A percentile compares a stretch with the other conserved stretches of the same genome.
These are phyloP conservation scores for Sipha maydis DNA, from an alignment of 2,888 invertebrate genomes.

Conservation along the genomic window DNA sequence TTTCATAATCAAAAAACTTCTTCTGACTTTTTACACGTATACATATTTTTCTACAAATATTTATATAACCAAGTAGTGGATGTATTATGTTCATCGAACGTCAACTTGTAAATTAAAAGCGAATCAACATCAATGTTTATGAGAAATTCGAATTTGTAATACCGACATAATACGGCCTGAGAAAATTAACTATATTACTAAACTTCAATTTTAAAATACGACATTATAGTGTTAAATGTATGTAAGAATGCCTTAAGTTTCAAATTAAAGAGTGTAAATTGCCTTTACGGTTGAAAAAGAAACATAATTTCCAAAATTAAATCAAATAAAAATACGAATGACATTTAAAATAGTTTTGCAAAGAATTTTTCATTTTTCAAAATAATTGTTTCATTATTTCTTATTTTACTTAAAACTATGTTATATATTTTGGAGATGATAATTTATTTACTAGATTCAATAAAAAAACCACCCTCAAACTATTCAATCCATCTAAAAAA, in stretches of 20 bases:
- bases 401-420: too few species aligned
- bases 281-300: background rate
- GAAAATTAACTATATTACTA: background rate
- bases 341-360: too few species aligned
- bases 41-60: background rate
- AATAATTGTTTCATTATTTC: too few species aligned
- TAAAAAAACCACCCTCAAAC: too few species aligned
- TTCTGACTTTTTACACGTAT: background rate
- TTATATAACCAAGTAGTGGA: background rate
- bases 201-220: background rate
- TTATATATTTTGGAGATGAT: too few species aligned
- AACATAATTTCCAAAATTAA: background rate
- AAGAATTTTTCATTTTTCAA: too few species aligned
- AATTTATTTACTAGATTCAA: too few species aligned
- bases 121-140: background rate
- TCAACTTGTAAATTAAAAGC: background rate
- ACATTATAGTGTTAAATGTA: background rate
- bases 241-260: background rate
- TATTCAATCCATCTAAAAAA: too few species aligned
- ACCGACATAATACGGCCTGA: background rate
- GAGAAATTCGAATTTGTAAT: background rate
- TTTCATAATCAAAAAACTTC: background rate
- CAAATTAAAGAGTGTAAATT: background rate
- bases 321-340: too few species aligned
- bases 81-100: background rate